A percentile compares a stretch with the other conserved stretches of the same genome.
Evolutionary conservation across 2,797 vertebrate genomes (phyloP).

Genomic region (Trachurus trachurus): DNA sequence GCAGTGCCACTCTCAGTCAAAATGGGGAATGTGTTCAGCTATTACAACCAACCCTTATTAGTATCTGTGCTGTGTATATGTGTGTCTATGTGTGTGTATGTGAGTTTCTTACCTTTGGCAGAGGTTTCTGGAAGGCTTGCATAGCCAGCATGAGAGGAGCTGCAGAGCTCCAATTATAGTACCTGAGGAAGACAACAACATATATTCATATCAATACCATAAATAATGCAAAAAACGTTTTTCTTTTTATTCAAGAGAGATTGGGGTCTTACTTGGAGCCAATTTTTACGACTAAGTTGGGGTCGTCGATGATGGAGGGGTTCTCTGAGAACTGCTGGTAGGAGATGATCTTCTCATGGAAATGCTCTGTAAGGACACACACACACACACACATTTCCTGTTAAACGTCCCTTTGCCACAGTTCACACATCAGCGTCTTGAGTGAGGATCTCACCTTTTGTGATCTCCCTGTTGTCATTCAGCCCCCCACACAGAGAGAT

Average conservation of each 20-base stretch:
- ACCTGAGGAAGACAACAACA: constrained; percentile 81
- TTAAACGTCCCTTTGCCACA: not conserved
- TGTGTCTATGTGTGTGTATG: too few species aligned
- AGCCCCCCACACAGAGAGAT: constrained; percentile 97
- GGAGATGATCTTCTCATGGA: constrained; percentile 92
- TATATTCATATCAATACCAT: constrained; percentile 29
- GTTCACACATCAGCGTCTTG: not conserved
- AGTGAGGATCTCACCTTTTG: constrained; percentile 84
- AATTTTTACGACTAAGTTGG: constrained; percentile 97
- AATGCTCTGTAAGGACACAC: constrained; percentile 76
- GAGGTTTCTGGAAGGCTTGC: constrained; percentile 98
- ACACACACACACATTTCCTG: not conserved
- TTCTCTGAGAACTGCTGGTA: constrained; percentile 96
- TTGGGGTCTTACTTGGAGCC: constrained; percentile 91
- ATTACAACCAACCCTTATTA: not conserved
- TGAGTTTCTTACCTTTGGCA: constrained; percentile 93
- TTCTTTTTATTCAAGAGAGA: not conserved
- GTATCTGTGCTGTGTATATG: not conserved
- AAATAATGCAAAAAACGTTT: not conserved
- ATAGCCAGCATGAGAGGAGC: constrained; percentile 95
- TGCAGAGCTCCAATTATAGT: constrained; percentile 97
- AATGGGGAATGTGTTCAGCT: constrained; percentile 36
- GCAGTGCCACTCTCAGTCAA: constrained; percentile 50
- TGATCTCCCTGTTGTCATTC: constrained; percentile 93
- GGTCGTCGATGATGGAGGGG: constrained; percentile 96